These are phyloP conservation scores for Drosophila aldrichi DNA, from an alignment of 2,888 invertebrate species.

Conservation along the genomic window DNA sequence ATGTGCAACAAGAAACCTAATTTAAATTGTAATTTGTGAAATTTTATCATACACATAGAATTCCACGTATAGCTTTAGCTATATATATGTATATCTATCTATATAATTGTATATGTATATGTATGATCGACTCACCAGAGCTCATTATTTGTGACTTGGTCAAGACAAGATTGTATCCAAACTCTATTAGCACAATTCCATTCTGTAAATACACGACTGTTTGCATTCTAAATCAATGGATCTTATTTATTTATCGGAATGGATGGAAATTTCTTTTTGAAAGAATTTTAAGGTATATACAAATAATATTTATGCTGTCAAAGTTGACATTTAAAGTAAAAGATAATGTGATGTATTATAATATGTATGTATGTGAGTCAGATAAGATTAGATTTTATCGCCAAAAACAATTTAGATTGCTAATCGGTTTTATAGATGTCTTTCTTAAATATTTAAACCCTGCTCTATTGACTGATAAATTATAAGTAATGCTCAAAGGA, in stretches of 20 bases:
- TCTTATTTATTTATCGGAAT: slow-evolving; percentile 4
- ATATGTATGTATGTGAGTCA: not conserved
- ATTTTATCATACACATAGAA: slow-evolving; percentile 23
- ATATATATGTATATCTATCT: slow-evolving; percentile 25
- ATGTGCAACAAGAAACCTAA: slow-evolving; percentile 67
- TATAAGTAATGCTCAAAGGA: not conserved
- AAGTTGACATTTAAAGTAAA: not conserved
- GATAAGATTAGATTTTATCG: not conserved
- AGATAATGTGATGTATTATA: not conserved
- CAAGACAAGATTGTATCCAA: slow-evolving; percentile 24
- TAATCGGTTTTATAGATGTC: not conserved
- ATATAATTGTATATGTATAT: slow-evolving; percentile 16
- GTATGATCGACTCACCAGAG: slow-evolving; percentile 48
- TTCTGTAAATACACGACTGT: slow-evolving; percentile 65
- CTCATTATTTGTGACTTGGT: slow-evolving; percentile 57
- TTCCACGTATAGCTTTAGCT: slow-evolving; percentile 10
- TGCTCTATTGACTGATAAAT: not conserved
- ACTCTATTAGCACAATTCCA: slow-evolving; percentile 71
- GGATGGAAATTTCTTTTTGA: not conserved
- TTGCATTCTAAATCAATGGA: slow-evolving; percentile 15
- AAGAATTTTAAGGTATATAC: not conserved
- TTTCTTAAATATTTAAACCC: not conserved
- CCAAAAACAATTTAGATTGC: not conserved
- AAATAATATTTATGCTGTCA: not conserved
- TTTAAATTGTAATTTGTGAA: slow-evolving; percentile 32